Evolutionary conservation across 2,888 invertebrate species (phyloP), one percentile per base, ranked within the genome.

Genomic region (Erannis defoliaria): DNA sequence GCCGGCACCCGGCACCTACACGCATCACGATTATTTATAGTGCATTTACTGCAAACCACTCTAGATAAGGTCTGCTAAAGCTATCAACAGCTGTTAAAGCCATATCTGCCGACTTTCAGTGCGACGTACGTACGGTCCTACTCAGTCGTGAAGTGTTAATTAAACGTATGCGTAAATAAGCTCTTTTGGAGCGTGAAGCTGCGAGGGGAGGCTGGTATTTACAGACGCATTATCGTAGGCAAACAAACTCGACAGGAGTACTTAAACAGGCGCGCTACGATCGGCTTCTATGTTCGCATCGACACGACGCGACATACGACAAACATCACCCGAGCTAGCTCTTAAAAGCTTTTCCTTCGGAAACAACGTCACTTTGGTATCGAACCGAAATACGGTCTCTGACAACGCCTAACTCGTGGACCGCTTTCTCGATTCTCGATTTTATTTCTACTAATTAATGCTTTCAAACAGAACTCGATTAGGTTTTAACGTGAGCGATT

Each of bases 141-240:
- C 77, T 82, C 75, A 66, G 74, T 73, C 71, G 71, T 62, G 76
- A 81, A 84, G 82, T 81, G 84, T 84, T 87, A 87, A 88, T 87
- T 85, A 84, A 80, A 82, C 73, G 77, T 81, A 81, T 80, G 82
- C 75, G 76, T 76, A 84, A 84, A 85, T 84, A 84, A 79, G 80
- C 78, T 73, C 66, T 67, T n/a, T n/a, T 70, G 70, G 68, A 72
- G 73, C 53, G 62, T 62, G 48, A 62, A 56, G 46, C 56, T 43
- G 53, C 73, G 81, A 77, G 74, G 78, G 80, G 75, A 71, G 73
- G 77, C 68, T 72, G 78, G 74, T 89, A 84, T 88, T 88, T 87
- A 86, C 87, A 81, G 77, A 85, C 77, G 75, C 88, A 86, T 87
- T 87, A 89, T 84, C 79, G 78, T 80, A 80, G 75, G 76, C 84